These are phyloP conservation scores for Sarcophaga peregrina DNA, from an alignment of 1,140 invertebrate species.

Conservation along the genomic window DNA sequence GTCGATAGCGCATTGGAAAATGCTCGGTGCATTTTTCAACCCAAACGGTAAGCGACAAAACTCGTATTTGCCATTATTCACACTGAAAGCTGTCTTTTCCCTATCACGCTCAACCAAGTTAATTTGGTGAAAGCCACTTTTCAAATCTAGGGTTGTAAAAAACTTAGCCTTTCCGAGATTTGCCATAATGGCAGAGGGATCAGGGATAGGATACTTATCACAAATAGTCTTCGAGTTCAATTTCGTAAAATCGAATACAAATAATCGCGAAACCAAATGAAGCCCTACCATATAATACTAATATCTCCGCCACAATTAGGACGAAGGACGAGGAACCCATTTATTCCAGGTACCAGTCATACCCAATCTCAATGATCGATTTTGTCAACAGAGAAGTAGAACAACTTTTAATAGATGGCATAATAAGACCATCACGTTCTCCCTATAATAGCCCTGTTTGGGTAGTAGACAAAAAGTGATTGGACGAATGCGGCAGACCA, in stretches of 20 bases:
- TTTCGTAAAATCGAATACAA: slow-evolving; percentile 59
- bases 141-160: slow-evolving; percentile 43
- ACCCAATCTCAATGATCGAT: too few species aligned
- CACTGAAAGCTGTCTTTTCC: slow-evolving; percentile 36
- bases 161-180: slow-evolving; percentile 33
- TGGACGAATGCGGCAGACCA: slow-evolving; percentile 15
- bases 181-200: slow-evolving; percentile 39
- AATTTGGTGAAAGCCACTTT: slow-evolving; percentile 43
- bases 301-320: too few species aligned
- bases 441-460: too few species aligned
- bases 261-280: too few species aligned
- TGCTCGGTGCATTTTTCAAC: slow-evolving; percentile 44
- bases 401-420: too few species aligned
- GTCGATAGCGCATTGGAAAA: slow-evolving; percentile 40
- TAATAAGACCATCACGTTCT: too few species aligned
- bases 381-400: too few species aligned
- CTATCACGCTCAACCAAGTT: slow-evolving; percentile 31
- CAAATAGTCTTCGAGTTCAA: slow-evolving; percentile 51
- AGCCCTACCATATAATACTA: too few species aligned
- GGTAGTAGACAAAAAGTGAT: slow-evolving; percentile 30
- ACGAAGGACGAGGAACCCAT: too few species aligned
- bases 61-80: slow-evolving; percentile 43
- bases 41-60: slow-evolving; percentile 55
- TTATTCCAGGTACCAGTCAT: too few species aligned
- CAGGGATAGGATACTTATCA: slow-evolving; percentile 42